Conservation (phyloP, 2,113 vertebrate genomes). For the Rissa tridactyla region DNA sequence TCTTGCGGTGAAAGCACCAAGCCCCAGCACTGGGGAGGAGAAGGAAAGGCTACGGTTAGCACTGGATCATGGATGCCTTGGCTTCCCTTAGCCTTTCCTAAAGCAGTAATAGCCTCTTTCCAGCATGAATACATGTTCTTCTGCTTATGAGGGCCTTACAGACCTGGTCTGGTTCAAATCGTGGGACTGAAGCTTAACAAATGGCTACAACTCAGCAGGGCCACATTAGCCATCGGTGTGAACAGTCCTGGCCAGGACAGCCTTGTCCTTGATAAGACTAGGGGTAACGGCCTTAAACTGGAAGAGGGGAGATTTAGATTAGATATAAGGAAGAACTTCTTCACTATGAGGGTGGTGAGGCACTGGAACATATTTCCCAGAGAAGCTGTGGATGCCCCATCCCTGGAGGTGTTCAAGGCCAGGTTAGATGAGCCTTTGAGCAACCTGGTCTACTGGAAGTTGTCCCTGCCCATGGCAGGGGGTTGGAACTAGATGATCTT, state of each 20-base stretch:
- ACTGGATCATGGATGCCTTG: neutral
- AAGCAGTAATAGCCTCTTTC: neutral
- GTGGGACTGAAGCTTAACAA: neutral
- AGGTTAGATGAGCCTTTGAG: neutral
- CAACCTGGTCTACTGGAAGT: neutral
- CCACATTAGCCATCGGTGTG: accelerated
- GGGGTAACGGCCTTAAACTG: neutral
- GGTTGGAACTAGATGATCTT: neutral
- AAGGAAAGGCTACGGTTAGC: neutral
- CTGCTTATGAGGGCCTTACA: neutral
- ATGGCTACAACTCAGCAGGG: neutral
- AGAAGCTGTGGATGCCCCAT: neutral
- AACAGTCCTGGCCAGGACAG: neutral
- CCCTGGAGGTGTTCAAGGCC: neutral
- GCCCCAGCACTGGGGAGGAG: neutral
- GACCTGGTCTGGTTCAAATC: neutral
- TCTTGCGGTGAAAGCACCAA: neutral
- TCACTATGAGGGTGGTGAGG: neutral
- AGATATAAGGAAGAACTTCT: neutral
- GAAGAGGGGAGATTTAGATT: neutral
- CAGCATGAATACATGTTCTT: neutral
- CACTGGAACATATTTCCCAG: neutral
- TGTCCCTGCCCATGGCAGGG: neutral
- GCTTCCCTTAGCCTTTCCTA: neutral
- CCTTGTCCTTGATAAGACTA: neutral